phyloP scores from a whole-genome alignment of 2,888 invertebrate genomes.

The Plebejus anna region DNA sequence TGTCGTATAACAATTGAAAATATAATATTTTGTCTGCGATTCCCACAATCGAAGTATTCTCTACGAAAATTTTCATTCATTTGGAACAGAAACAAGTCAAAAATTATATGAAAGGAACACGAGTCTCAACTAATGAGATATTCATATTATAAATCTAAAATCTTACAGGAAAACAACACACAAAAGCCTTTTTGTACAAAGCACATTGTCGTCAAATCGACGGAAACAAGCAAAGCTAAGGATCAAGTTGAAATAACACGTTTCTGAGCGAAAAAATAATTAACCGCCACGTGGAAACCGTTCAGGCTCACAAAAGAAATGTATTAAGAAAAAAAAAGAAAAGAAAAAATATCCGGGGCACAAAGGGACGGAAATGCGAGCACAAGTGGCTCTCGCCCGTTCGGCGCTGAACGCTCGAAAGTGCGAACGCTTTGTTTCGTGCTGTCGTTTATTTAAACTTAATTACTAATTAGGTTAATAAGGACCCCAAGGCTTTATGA shows the following conservation, averaged over 20 bases:
- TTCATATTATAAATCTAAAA: not conserved
- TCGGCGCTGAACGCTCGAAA: slow-evolving; percentile 35
- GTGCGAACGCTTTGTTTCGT: slow-evolving; percentile 28
- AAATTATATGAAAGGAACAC: no score
- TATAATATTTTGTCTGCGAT: no score
- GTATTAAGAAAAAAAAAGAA: slow-evolving; percentile 35
- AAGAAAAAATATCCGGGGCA: slow-evolving; percentile 39
- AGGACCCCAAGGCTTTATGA: not conserved
- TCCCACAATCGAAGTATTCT: no score
- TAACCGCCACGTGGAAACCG: slow-evolving; percentile 33
- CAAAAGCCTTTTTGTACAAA: not conserved
- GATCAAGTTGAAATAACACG: not conserved
- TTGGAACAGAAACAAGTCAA: no score
- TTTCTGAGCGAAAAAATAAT: slow-evolving; percentile 29
- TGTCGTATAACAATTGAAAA: no score
- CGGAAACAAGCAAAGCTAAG: not conserved
- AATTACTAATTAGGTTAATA: not conserved
- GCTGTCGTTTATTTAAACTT: not conserved
- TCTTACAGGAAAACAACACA: not conserved
- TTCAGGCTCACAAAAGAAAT: slow-evolving; percentile 38
- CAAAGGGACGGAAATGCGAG: slow-evolving; percentile 40
- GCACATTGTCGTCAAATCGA: not conserved
- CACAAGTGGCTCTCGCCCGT: slow-evolving; percentile 44
- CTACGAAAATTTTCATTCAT: no score
- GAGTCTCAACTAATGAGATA: no score